phyloP scores from a whole-genome alignment of 2,113 vertebrate species.

The Mesoclemmys tuberculata region DNA sequence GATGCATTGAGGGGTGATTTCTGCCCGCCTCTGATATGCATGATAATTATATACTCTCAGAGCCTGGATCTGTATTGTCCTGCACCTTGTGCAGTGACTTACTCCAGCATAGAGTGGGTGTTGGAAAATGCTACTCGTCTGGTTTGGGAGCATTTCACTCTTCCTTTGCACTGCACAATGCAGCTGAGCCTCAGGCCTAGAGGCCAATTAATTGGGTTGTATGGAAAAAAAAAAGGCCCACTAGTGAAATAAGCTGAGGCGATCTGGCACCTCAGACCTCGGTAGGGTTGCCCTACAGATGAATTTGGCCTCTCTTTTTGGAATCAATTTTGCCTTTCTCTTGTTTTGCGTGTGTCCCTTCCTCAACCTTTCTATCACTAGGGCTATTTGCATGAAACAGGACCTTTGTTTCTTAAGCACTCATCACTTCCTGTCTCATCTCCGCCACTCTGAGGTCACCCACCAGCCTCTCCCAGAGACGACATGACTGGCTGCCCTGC shows the following conservation, averaged over 20 bases:
- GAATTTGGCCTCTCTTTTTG: neutral
- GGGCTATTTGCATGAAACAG: rapidly evolving
- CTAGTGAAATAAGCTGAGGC: neutral
- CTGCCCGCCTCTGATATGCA: neutral
- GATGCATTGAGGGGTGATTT: neutral
- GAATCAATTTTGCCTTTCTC: neutral
- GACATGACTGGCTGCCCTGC: neutral
- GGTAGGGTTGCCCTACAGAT: neutral
- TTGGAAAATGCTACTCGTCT: neutral
- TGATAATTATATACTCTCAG: neutral
- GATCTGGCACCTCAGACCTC: neutral
- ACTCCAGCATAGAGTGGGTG: neutral
- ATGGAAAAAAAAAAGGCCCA: neutral
- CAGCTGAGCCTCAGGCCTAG: neutral
- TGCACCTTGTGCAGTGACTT: neutral
- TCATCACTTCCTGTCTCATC: neutral
- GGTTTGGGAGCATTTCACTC: neutral
- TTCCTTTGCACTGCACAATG: neutral
- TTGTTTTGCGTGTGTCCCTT: neutral
- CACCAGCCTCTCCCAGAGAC: neutral
- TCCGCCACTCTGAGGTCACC: neutral
- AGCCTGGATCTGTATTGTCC: neutral
- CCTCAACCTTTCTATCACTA: rapidly evolving
- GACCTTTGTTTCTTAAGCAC: neutral
- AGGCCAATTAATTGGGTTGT: neutral